phyloP scores from a whole-genome alignment of 1,140 invertebrate species.

The Drosophila cardini region DNA sequence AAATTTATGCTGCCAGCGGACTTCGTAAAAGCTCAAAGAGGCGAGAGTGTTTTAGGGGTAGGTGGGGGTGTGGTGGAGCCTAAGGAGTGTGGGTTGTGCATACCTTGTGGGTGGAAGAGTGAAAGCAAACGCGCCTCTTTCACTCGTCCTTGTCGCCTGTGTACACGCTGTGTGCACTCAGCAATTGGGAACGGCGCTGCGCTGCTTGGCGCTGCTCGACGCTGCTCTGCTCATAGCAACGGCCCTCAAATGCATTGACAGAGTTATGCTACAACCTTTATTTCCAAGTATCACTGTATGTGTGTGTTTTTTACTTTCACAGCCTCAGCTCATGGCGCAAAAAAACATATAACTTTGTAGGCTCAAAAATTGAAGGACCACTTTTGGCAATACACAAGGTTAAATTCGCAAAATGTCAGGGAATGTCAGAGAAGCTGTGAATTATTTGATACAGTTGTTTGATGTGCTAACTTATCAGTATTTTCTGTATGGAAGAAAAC shows the following conservation, averaged over 20 bases:
- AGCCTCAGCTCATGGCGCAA: constrained; percentile 48
- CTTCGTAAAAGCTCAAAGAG: constrained; percentile 43
- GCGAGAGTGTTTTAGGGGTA: background rate
- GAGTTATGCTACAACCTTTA: constrained; percentile 66
- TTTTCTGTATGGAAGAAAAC: background rate
- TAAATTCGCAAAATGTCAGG: constrained; percentile 73
- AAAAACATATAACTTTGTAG: constrained; percentile 72
- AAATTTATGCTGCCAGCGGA: constrained; percentile 1
- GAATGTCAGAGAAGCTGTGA: constrained; percentile 57
- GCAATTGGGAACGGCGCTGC: constrained; percentile 42
- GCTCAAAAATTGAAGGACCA: constrained; percentile 79
- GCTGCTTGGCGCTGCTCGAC: constrained; percentile 24
- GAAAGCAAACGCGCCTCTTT: constrained; percentile 34
- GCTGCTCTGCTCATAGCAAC: constrained; percentile 46
- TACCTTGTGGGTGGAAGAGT: constrained; percentile 2
- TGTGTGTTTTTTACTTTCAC: constrained; percentile 33
- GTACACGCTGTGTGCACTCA: constrained; percentile 37
- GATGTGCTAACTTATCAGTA: background rate
- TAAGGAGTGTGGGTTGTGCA: constrained; percentile 11
- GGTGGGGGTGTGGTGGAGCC: background rate
- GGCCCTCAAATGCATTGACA: constrained; percentile 78
- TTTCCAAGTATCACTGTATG: constrained; percentile 8
- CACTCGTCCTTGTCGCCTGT: constrained; percentile 69
- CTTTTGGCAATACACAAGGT: constrained; percentile 79
- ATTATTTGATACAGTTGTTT: constrained; percentile 11